A percentile compares a stretch with the other conserved stretches of the same genome.
Evolutionary conservation across 2,797 vertebrate genomes (phyloP).

Genomic region (Parotocinclus haroldoi): DNA sequence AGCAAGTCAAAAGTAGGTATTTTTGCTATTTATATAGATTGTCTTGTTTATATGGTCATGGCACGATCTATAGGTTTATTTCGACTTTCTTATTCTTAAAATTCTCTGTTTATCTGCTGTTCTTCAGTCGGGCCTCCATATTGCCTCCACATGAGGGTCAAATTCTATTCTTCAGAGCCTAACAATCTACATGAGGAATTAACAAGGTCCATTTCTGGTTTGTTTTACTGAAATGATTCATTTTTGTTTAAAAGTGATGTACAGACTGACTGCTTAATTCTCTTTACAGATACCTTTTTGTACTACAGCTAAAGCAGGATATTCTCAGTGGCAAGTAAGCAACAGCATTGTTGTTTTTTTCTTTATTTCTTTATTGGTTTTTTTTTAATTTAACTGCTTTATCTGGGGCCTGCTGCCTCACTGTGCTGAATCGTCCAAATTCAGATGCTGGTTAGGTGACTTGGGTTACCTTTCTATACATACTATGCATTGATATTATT

Average conservation of each 20-base stretch:
- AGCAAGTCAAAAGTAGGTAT: constrained; percentile 98
- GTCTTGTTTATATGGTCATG: too few relatives aligned
- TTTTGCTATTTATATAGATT: background rate
- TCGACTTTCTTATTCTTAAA: too few relatives aligned
- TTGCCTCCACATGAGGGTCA: constrained; percentile 95
- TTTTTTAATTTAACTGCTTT: too few relatives aligned
- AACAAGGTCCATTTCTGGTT: constrained; percentile 78
- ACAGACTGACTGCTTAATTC: background rate
- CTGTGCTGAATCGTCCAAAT: too few relatives aligned
- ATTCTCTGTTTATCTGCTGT: background rate
- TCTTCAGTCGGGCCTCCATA: constrained; percentile 80
- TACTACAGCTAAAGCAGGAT: constrained; percentile 95
- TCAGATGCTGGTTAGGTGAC: too few relatives aligned
- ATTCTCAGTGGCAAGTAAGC: constrained; percentile 96
- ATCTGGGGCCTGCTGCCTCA: too few relatives aligned
- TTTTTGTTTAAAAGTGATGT: background rate
- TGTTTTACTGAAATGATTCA: background rate
- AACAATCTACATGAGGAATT: constrained; percentile 97
- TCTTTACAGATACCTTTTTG: constrained; percentile 89
- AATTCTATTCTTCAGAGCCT: constrained; percentile 97
- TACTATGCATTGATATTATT: too few relatives aligned
- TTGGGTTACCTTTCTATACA: too few relatives aligned
- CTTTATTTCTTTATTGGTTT: too few relatives aligned
- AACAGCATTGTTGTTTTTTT: background rate
- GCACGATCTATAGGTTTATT: too few relatives aligned